phyloP scores from a whole-genome alignment of 2,888 invertebrate species.

The Nasonia oneida region DNA sequence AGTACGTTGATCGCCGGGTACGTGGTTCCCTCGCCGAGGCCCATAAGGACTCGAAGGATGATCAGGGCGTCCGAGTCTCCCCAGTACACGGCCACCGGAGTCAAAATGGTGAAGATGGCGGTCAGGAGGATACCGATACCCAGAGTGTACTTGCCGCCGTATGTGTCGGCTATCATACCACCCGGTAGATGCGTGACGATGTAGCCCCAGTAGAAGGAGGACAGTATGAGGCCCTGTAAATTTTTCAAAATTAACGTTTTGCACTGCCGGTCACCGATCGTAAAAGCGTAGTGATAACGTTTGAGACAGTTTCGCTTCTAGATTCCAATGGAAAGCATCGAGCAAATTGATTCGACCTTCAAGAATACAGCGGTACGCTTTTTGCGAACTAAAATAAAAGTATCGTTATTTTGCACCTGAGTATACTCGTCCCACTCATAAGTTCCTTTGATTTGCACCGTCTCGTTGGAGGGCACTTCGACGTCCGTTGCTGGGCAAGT shows the following conservation, averaged over 20 bases:
- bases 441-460: conserved; percentile 23
- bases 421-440: conserved; percentile 60
- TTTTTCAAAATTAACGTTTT: neutral
- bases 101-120: conserved; percentile 89
- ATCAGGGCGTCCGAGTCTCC: conserved; percentile 88
- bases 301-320: too few species aligned
- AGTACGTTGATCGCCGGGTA: conserved; percentile 91
- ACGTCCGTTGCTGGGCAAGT: conserved; percentile 47
- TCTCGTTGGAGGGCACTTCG: conserved; percentile 22
- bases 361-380: too few species aligned
- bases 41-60: conserved; percentile 88
- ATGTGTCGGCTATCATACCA: conserved; percentile 88
- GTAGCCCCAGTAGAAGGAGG: conserved; percentile 93
- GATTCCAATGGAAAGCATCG: too few species aligned
- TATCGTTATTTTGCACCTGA: conserved; percentile 43
- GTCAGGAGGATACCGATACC: conserved; percentile 91
- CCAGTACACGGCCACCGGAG: conserved; percentile 85
- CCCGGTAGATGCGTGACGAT: conserved; percentile 91
- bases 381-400: neutral
- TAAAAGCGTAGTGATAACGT: too few species aligned
- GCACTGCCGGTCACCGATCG: too few species aligned
- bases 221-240: conserved; percentile 88
- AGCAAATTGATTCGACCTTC: neutral
- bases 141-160: conserved; percentile 93
- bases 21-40: conserved; percentile 92